Conservation (phyloP, 2,797 vertebrate species). For the Botia kubotai region DNA sequence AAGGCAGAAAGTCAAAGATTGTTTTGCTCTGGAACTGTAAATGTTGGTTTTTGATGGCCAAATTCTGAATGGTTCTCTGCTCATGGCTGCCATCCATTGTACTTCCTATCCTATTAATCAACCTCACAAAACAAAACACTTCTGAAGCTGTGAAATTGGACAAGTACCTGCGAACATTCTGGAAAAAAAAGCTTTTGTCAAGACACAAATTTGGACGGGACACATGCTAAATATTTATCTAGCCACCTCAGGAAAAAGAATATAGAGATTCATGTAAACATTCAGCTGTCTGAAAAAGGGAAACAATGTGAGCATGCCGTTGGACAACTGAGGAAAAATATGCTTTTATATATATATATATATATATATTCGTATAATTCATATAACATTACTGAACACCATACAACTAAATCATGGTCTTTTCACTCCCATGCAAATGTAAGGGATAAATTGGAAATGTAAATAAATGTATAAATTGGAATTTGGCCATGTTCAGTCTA, state of each 20-base stretch:
- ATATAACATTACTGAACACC: background rate
- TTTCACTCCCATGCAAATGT: background rate
- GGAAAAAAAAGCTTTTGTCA: slow-evolving; percentile 52
- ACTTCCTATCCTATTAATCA: slow-evolving; percentile 64
- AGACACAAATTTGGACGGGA: slow-evolving; percentile 58
- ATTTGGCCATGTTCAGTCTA: no score
- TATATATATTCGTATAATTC: no score
- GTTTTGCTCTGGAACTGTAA: slow-evolving; percentile 17
- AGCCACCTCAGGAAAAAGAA: slow-evolving; percentile 48
- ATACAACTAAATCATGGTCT: background rate
- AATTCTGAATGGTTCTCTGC: slow-evolving; percentile 59
- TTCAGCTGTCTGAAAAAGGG: slow-evolving; percentile 29
- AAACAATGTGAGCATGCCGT: slow-evolving; percentile 20
- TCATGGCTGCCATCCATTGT: slow-evolving; percentile 51
- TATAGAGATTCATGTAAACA: slow-evolving; percentile 44
- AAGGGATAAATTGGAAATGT: background rate
- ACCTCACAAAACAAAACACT: slow-evolving; percentile 57
- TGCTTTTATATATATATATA: slow-evolving; percentile 7
- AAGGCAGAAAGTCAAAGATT: slow-evolving; percentile 8
- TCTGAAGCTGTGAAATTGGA: slow-evolving; percentile 53
- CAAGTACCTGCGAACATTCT: slow-evolving; percentile 61
- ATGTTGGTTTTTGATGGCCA: slow-evolving; percentile 57
- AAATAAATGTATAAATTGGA: no score
- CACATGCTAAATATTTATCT: slow-evolving; percentile 65
- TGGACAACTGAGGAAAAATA: slow-evolving; percentile 16